Percentiles rank a stretch among this genome's conserved stretches.
These are phyloP conservation scores for Catamblyrhynchus diadema DNA, from an alignment of 2,797 vertebrate genomes.

Conservation along the genomic window DNA sequence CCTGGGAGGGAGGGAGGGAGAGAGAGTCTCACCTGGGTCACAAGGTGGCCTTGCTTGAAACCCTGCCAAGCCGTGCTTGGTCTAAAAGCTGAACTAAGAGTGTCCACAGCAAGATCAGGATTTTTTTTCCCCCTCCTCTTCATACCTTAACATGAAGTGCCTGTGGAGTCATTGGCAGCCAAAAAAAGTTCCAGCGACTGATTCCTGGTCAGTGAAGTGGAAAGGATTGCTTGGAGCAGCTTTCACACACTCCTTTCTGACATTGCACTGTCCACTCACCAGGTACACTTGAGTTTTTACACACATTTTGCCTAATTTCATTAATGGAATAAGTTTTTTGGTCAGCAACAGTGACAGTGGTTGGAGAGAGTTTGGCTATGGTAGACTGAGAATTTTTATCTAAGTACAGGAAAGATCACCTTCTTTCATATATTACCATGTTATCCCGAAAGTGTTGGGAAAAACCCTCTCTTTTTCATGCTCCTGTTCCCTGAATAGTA, in stretches of 20 bases:
- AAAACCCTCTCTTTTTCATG: not conserved
- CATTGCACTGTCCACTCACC: not conserved
- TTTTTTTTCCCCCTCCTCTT: not conserved
- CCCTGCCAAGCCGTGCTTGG: not conserved
- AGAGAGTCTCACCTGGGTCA: not conserved
- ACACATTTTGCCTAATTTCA: not conserved
- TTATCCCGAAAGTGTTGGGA: not conserved
- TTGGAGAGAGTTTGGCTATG: not conserved
- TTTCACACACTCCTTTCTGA: not conserved
- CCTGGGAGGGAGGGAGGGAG: not conserved
- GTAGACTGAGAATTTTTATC: not conserved
- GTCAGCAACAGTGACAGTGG: not conserved
- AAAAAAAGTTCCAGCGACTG: not conserved
- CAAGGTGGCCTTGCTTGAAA: not conserved
- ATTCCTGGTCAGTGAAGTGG: not conserved
- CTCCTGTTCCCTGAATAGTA: not conserved
- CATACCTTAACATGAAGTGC: not conserved
- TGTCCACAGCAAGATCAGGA: not conserved
- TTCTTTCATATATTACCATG: not conserved
- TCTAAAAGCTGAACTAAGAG: not conserved
- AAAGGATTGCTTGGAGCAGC: not conserved
- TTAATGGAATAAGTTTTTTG: not conserved
- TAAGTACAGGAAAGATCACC: not conserved
- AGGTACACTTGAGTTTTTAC: not conserved
- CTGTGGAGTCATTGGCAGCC: not conserved